A percentile compares a stretch with the other conserved stretches of the same genome.
phyloP scores from a whole-genome alignment of 2,797 vertebrate species.

The Catharus ustulatus region DNA sequence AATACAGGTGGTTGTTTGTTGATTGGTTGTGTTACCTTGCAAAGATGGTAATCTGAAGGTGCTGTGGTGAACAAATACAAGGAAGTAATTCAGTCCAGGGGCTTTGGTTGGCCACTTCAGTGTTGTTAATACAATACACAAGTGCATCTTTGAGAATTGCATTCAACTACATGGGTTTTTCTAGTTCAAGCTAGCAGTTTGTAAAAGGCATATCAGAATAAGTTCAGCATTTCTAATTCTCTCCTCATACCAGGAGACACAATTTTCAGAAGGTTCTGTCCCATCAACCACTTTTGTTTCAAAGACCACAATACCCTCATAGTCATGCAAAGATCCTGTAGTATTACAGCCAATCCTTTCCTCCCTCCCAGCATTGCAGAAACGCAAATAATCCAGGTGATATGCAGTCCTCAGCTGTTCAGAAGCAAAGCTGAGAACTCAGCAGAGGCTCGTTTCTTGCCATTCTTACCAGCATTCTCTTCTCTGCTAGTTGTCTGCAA shows the following conservation, averaged over 20 bases:
- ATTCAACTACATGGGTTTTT: neutral
- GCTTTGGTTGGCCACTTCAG: neutral
- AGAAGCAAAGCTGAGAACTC: neutral
- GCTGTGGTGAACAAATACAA: neutral
- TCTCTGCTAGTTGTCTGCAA: slow-evolving; percentile 88
- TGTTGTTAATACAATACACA: neutral
- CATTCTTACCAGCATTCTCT: slow-evolving; percentile 78
- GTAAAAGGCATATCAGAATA: neutral
- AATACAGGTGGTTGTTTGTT: neutral
- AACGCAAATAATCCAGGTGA: neutral
- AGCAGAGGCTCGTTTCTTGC: neutral
- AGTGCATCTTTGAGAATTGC: neutral
- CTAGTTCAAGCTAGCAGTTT: neutral
- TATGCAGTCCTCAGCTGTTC: neutral
- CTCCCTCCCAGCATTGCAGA: neutral
- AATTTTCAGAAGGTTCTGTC: neutral
- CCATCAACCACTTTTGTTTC: neutral
- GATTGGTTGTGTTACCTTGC: neutral
- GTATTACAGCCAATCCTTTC: neutral
- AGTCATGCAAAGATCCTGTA: neutral
- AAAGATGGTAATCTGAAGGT: neutral
- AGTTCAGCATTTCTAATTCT: neutral
- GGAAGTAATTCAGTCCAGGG: neutral
- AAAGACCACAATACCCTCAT: neutral
- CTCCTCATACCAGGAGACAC: neutral